Conservation (phyloP, 2,113 vertebrate genomes). For the Oreochromis niloticus region DNA sequence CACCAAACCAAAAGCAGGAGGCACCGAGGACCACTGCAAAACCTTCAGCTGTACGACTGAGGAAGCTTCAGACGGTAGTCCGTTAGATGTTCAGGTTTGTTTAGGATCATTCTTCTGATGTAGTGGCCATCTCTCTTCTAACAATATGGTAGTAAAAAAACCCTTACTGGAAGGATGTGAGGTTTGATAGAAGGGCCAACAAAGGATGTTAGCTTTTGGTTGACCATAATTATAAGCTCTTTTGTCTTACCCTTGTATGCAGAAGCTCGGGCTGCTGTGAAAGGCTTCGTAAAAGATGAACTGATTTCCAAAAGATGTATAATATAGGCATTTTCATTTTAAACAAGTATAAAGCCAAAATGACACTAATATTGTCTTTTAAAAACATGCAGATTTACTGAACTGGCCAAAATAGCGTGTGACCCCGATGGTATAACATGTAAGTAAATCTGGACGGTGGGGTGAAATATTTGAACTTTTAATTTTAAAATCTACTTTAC, state of each 20-base stretch:
- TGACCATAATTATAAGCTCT: neutral
- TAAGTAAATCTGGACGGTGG: neutral
- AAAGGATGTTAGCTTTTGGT: neutral
- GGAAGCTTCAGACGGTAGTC: neutral
- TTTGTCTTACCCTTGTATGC: neutral
- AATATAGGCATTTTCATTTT: neutral
- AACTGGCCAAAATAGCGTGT: neutral
- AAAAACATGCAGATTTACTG: neutral
- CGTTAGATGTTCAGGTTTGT: neutral
- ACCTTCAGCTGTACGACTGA: neutral
- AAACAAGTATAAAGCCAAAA: neutral
- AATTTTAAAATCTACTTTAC: neutral
- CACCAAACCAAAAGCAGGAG: neutral
- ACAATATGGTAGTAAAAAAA: neutral
- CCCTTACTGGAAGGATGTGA: rapidly evolving
- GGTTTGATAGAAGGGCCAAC: neutral
- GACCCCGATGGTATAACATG: neutral
- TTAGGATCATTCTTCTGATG: neutral
- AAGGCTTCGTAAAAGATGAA: rapidly evolving
- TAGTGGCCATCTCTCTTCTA: neutral
- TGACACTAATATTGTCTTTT: neutral
- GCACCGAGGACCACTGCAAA: neutral
- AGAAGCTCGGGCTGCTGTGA: rapidly evolving
- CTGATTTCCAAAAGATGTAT: neutral
- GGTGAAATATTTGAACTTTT: neutral